Evolutionary conservation across 2,888 invertebrate species (phyloP), one percentile per base, ranked within the genome.

Genomic region (Xylota segnis): DNA sequence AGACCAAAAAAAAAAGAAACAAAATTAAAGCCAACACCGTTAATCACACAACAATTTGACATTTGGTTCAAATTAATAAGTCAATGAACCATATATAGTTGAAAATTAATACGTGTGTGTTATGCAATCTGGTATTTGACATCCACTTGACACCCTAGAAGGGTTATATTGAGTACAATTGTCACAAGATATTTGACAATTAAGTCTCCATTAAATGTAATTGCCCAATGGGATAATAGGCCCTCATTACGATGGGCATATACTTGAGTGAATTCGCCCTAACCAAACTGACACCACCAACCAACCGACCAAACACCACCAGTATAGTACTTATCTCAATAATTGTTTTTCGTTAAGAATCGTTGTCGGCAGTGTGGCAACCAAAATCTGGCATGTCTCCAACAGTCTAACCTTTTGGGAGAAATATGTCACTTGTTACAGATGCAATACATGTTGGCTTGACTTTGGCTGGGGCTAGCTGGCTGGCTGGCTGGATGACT

Each of bases 391-490:
- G 83, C 79, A 70, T 63, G 45, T 58, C 56, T 56, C 83, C 83
- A 83, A 63, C 9, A 52, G 16, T 18, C 40, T 79, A 79, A 79
- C 78, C 61, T 79, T 78, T 68, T 23, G 79, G 72, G 61, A 61
- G 66, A 70, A 72, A 83, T 83, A 61, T 74, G 68, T 79, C 78
- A 83, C 79, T 83, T 79, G 71, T 63, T 59, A 50, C 74, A 83
- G 74, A 83, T 83, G 83, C 83, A 83, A 75, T 83, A 63, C 68
- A 50, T 68, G 78, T 63, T 79, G 77, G 66, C 58, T 50, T 37
- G 34, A 34, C 34, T 34, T 34, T n/a, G n/a, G 34, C 29, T 29
- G 29, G 29, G n/a, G n/a, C n/a, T 29, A 29, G 9, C 34, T 23
- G 29, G 14, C 10, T 23, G 14, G 27, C 10, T 50, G 40, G 32